A percentile compares a stretch with the other conserved stretches of the same genome.
phyloP scores from a whole-genome alignment of 2,888 invertebrate species.

The Onthophagus sagittarius region DNA sequence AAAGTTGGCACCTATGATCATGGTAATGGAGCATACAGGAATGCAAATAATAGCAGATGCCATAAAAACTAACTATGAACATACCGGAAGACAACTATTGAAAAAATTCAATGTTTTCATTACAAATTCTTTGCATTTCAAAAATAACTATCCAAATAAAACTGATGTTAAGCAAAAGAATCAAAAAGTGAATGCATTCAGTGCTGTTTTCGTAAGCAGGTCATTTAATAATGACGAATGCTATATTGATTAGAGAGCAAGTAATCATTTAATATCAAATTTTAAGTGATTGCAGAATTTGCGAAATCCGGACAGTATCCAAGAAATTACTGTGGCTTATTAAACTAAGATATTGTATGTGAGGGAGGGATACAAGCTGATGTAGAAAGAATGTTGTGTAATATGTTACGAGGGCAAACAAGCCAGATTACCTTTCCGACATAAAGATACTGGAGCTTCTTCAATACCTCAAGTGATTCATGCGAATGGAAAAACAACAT shows the following conservation, averaged over 20 bases:
- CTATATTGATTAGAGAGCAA: slow-evolving; percentile 24
- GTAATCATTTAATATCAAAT: slow-evolving; percentile 11
- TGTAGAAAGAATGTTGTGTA: too few species aligned
- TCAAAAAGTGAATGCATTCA: slow-evolving; percentile 9
- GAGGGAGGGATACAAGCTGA: too few species aligned
- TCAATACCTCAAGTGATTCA: too few species aligned
- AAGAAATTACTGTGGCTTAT: slow-evolving; percentile 12
- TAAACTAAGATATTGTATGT: not conserved
- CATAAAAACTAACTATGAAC: too few species aligned
- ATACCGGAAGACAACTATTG: not conserved
- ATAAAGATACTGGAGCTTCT: too few species aligned
- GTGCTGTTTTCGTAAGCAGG: slow-evolving; percentile 10
- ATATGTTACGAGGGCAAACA: too few species aligned
- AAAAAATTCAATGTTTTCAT: slow-evolving; percentile 11
- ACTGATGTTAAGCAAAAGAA: not conserved
- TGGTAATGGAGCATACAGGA: too few species aligned
- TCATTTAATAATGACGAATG: slow-evolving; percentile 4
- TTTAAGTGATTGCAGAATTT: not conserved
- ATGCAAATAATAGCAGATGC: too few species aligned
- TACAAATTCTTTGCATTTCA: slow-evolving; percentile 17
- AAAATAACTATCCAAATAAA: slow-evolving; percentile 14
- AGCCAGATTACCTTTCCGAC: too few species aligned
- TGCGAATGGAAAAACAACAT: too few species aligned
- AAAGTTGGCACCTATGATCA: too few species aligned
- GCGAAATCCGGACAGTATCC: not conserved